These are phyloP conservation scores for Lophochroa leadbeateri DNA, from an alignment of 2,113 vertebrate genomes.

Conservation along the genomic window DNA sequence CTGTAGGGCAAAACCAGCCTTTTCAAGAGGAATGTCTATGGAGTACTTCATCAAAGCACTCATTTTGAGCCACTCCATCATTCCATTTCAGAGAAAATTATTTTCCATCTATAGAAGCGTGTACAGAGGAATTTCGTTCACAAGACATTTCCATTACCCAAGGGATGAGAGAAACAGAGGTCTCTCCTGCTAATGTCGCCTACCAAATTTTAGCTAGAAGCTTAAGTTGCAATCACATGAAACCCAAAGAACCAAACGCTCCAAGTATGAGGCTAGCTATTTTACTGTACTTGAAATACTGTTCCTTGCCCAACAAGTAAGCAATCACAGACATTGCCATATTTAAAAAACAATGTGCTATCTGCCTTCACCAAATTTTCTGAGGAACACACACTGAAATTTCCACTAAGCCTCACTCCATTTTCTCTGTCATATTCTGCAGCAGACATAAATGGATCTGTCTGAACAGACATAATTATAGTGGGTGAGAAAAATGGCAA, in stretches of 20 bases:
- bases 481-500: neutral
- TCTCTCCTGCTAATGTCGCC: accelerated
- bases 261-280: neutral
- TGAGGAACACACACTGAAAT: neutral
- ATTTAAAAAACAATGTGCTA: accelerated
- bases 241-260: neutral
- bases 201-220: neutral
- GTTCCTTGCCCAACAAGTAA: neutral
- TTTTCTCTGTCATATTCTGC: neutral
- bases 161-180: neutral
- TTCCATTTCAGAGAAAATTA: neutral
- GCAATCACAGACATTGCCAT: neutral
- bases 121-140: neutral
- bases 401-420: neutral
- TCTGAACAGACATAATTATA: neutral
- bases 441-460: neutral
- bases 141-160: neutral
- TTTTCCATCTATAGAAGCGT: neutral
- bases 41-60: neutral
- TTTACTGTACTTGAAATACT: neutral
- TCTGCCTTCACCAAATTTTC: neutral
- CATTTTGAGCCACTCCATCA: neutral
- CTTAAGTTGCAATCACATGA: accelerated
- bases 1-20: neutral
- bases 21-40: neutral